Evolutionary conservation across 53 echinoderm and acorn worm species (phyloP).

Genomic region (Henricia sp.): DNA sequence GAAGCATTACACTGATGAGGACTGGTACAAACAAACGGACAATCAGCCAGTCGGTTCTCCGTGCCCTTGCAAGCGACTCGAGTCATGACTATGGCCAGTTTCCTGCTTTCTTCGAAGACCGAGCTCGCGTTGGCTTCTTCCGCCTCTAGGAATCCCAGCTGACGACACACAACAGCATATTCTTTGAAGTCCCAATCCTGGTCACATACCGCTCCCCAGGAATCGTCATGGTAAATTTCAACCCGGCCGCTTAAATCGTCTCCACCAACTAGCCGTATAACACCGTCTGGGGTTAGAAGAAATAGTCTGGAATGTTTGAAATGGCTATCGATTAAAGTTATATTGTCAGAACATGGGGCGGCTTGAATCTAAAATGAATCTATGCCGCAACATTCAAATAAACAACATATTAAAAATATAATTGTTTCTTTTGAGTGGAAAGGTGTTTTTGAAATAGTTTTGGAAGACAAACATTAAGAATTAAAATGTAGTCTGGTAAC

Average conservation of each 20-base stretch:
- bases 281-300: background rate
- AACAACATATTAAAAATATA: no score
- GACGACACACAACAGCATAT: conserved; percentile 1
- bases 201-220: conserved; percentile 23
- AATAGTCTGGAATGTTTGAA: no score
- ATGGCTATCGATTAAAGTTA: no score
- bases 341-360: no score
- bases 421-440: no score
- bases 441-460: no score
- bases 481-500: no score
- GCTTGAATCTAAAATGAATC: no score
- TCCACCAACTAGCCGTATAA: background rate
- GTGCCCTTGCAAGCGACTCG: conserved; percentile 10
- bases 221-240: background rate
- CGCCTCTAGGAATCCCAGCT: background rate
- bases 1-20: background rate
- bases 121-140: background rate
- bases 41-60: conserved; percentile 13
- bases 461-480: no score
- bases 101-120: background rate
- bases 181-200: conserved; percentile 1
- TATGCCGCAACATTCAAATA: no score
- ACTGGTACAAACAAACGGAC: conserved; percentile 10
- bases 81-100: background rate
- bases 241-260: background rate